Evolutionary conservation across 2,888 invertebrate species (phyloP).

Genomic region (Sarcophaga caerulescens): DNA sequence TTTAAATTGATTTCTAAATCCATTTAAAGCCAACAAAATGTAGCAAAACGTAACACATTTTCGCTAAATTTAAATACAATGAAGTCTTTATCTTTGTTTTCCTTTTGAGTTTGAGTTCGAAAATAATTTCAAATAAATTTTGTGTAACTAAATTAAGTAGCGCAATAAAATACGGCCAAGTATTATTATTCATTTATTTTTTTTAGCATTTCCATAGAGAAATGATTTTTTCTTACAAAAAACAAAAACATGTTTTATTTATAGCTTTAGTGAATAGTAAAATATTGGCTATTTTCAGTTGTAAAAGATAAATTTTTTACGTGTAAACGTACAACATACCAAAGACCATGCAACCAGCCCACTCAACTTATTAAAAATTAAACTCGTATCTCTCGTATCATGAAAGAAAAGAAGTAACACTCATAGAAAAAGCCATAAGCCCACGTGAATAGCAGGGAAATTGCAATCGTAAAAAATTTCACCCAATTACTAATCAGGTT

Average conservation of each 20-base stretch:
- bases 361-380: constrained; percentile 7
- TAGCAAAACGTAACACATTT: no score
- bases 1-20: no score
- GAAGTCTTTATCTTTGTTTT: no score
- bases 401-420: not conserved
- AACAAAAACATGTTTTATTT: not conserved
- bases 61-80: no score
- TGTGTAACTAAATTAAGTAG: no score
- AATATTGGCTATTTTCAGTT: not conserved
- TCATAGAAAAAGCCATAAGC: not conserved
- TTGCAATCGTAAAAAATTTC: constrained; percentile 14
- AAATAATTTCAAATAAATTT: no score
- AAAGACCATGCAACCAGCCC: not conserved
- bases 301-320: not conserved
- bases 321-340: not conserved
- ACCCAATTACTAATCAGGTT: constrained; percentile 27
- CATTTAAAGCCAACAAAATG: no score
- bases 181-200: no score
- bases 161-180: no score
- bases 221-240: not conserved
- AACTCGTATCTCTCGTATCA: not conserved
- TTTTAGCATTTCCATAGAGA: not conserved
- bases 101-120: no score
- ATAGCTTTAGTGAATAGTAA: not conserved
- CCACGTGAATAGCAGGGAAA: constrained; percentile 20